Conservation (phyloP, 2,797 vertebrate genomes). For the Gallirallus australis region DNA sequence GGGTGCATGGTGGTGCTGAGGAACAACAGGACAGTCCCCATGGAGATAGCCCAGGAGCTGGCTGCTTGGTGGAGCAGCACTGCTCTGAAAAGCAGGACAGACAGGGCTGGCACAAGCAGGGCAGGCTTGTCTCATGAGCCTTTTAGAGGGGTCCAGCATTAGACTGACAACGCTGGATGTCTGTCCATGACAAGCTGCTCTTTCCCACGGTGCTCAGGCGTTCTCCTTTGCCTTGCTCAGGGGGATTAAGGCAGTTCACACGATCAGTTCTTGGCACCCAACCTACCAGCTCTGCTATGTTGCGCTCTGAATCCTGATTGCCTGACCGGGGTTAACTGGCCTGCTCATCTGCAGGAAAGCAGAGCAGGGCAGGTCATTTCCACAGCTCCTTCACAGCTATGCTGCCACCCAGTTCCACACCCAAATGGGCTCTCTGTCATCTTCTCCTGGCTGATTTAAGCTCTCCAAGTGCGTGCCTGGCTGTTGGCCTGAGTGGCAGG, state of each 20-base stretch:
- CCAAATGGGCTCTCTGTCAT: background rate
- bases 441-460: background rate
- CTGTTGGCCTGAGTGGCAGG: background rate
- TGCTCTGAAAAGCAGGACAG: background rate
- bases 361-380: background rate
- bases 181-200: rapidly evolving
- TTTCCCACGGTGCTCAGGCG: background rate
- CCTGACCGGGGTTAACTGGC: background rate
- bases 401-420: background rate
- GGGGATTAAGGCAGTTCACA: background rate
- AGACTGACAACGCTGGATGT: rapidly evolving
- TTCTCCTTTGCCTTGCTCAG: background rate
- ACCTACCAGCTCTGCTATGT: background rate
- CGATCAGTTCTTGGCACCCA: background rate
- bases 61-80: background rate
- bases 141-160: background rate
- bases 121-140: background rate
- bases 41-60: background rate
- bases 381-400: background rate
- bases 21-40: background rate
- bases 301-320: background rate
- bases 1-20: rapidly evolving
- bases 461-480: background rate
- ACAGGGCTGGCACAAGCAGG: background rate
- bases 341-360: background rate